Percentiles rank a stretch among this genome's conserved stretches.
Evolutionary conservation across 2,888 invertebrate species (phyloP).

Genomic region (Pegoplata infirma): DNA sequence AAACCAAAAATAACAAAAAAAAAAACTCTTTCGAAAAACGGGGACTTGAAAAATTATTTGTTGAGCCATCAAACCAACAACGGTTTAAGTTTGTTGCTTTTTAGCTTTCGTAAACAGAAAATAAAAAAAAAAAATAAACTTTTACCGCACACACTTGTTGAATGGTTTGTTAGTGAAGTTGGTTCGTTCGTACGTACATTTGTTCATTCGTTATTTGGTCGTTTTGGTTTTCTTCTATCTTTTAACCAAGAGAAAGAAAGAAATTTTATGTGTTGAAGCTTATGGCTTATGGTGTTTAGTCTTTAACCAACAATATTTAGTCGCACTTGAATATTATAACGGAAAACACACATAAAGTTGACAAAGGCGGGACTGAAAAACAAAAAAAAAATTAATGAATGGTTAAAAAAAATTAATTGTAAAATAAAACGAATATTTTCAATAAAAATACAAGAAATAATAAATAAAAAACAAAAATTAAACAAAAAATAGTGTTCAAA

Average conservation of each 20-base stretch:
- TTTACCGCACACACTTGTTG: slow-evolving; percentile 57
- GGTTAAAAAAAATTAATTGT: not conserved
- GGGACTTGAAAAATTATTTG: slow-evolving; percentile 12
- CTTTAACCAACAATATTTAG: slow-evolving; percentile 55
- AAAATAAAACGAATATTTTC: not conserved
- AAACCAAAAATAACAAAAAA: not conserved
- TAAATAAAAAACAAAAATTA: not conserved
- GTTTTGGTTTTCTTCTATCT: slow-evolving; percentile 14
- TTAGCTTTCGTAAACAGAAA: slow-evolving; percentile 37
- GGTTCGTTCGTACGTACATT: slow-evolving; percentile 26
- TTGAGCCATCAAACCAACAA: too few relatives aligned
- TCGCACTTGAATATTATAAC: slow-evolving; percentile 57
- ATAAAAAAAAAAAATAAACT: too few relatives aligned
- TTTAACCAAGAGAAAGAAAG: slow-evolving; percentile 18
- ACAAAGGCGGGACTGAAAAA: slow-evolving; percentile 17
- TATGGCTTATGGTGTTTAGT: slow-evolving; percentile 50
- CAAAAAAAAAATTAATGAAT: slow-evolving; percentile 25
- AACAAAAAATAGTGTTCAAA: slow-evolving; percentile 17
- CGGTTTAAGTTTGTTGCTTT: not conserved
- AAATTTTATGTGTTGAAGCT: slow-evolving; percentile 37
- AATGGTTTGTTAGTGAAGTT: slow-evolving; percentile 31
- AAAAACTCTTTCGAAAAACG: not conserved
- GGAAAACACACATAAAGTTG: slow-evolving; percentile 40
- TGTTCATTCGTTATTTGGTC: slow-evolving; percentile 11
- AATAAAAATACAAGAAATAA: too few relatives aligned